Base-by-base conservation (phyloP, 1,140 invertebrate species). In the Drosophila erecta region DNA sequence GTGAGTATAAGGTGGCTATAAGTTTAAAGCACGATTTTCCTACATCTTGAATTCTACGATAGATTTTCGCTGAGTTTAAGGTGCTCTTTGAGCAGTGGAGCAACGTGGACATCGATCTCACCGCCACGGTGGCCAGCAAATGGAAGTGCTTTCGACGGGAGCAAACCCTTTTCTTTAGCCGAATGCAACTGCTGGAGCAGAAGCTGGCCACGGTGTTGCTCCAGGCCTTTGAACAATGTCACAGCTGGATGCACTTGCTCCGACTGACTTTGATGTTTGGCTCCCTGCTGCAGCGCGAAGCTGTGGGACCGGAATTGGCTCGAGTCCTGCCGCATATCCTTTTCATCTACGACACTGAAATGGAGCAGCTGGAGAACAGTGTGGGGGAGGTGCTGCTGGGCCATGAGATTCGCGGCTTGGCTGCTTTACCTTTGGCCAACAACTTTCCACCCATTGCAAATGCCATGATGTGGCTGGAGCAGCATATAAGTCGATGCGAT, bases 401-500 rank as follows among this genome's bases (percentile, higher is more conserved):
- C 46, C 86, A 80, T 61, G 83, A 90, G 33, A 72, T 61, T 15
- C 81, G 73, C 2, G 90, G 87, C 14, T 38, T 90, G 8, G 17
- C 62, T 0, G 87, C 89, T 14, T 71, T 93, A 41, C 92, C 93
- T 3, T 90, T 95, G 10, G 93, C 95, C 76, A 92, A 93, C 35
- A 94, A 95, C 85, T 95, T 95, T 92, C 96, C 96, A 2, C 94
- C 94, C 27, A 94, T 96, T 14, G 94, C 96, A 37, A 95, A 96
- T 6, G 93, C 93, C 14, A 91, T 97, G 43, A 94, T 94, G 69
- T 96, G 95, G 94, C 90, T 96, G 10, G 93, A 94, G 62, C 95
- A 95, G 90, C 92, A 91, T 54, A 72, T 89, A 33, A 79, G 62
- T 30, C 73, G 90, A 38, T 89, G 83, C 43, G 73, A 91, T 56